A percentile compares a stretch with the other conserved stretches of the same genome.
These are phyloP conservation scores for Drosophila tani DNA, from an alignment of 1,140 invertebrate genomes.

Conservation along the genomic window DNA sequence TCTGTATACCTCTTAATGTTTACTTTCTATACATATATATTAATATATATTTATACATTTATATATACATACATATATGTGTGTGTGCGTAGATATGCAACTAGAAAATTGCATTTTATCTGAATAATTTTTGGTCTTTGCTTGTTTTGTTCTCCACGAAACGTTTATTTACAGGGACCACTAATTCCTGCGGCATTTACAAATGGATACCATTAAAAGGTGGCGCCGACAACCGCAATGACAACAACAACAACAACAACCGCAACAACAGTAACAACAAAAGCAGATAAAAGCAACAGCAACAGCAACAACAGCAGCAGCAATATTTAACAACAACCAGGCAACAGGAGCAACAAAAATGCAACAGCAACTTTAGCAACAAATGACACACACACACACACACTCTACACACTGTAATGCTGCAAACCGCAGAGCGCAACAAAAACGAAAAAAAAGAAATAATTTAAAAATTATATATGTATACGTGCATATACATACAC, in stretches of 20 bases:
- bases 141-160: slow-evolving; percentile 76
- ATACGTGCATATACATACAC: slow-evolving; percentile 39
- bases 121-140: slow-evolving; percentile 79
- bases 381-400: slow-evolving; percentile 37
- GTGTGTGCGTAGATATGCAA: slow-evolving; percentile 66
- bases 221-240: slow-evolving; percentile 80
- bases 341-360: slow-evolving; percentile 53
- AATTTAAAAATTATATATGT: slow-evolving; percentile 54
- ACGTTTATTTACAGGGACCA: slow-evolving; percentile 89
- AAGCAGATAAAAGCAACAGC: slow-evolving; percentile 35
- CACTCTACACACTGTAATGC: slow-evolving; percentile 49
- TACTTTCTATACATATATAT: slow-evolving; percentile 60
- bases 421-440: slow-evolving; percentile 66
- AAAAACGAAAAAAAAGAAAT: slow-evolving; percentile 39
- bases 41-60: slow-evolving; percentile 39
- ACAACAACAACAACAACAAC: slow-evolving; percentile 64
- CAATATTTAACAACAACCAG: slow-evolving; percentile 31
- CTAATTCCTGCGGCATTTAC: slow-evolving; percentile 97
- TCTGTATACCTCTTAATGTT: slow-evolving; percentile 55
- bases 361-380: slow-evolving; percentile 55
- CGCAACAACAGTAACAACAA: slow-evolving; percentile 50
- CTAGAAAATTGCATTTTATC: slow-evolving; percentile 64
- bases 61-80: slow-evolving; percentile 52
- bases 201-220: slow-evolving; percentile 96
- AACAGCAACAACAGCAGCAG: slow-evolving; percentile 76